Evolutionary conservation across 2,797 vertebrate genomes (phyloP).

Genomic region (Coccyzus lansbergi): DNA sequence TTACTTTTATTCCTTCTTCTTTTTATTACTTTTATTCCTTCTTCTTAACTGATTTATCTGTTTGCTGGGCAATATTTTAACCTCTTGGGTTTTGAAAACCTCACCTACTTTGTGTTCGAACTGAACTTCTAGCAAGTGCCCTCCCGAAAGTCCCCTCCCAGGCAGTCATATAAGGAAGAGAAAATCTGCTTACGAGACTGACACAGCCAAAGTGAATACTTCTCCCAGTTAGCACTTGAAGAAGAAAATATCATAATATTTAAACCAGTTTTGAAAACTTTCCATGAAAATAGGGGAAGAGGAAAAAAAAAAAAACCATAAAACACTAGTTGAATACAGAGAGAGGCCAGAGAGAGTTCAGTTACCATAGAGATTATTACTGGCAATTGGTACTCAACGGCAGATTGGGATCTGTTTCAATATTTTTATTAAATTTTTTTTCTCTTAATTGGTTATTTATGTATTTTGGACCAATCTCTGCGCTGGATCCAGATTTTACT

Average conservation of each 20-base stretch:
- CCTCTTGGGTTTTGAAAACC: conserved; percentile 4
- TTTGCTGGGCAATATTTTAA: conserved; percentile 39
- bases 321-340: conserved; percentile 71
- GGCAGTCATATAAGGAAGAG: conserved; percentile 28
- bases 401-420: conserved; percentile 67
- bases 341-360: conserved; percentile 71
- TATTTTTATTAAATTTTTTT: conserved; percentile 72
- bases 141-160: conserved; percentile 43
- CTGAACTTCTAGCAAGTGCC: conserved; percentile 4
- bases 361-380: conserved; percentile 75
- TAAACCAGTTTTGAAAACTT: conserved; percentile 79
- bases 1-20: too few relatives aligned
- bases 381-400: conserved; percentile 60
- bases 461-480: conserved; percentile 51
- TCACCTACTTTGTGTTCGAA: neutral
- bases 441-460: conserved; percentile 63
- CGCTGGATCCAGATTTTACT: conserved; percentile 72
- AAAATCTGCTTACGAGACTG: conserved; percentile 59
- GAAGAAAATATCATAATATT: conserved; percentile 80
- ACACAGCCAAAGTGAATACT: conserved; percentile 45
- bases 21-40: neutral
- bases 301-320: neutral
- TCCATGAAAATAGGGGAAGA: conserved; percentile 64
- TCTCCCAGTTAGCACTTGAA: conserved; percentile 69
- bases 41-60: neutral